A percentile compares a stretch with the other conserved stretches of the same genome.
Conservation (phyloP, 2,113 vertebrate genomes). For the Lycaon pictus region DNA sequence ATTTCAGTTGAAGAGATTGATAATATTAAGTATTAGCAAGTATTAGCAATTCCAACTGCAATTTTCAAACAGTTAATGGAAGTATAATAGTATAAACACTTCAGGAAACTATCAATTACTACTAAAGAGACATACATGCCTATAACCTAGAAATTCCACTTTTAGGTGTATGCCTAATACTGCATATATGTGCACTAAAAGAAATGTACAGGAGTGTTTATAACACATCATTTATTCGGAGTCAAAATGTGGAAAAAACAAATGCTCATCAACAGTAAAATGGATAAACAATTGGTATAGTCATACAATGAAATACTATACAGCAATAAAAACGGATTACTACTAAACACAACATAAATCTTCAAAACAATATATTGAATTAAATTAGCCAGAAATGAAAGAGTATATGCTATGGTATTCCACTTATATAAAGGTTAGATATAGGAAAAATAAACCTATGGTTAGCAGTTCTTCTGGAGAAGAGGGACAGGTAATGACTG, state of each 20-base stretch:
- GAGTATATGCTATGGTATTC: neutral
- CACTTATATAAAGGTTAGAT: neutral
- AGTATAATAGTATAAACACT: neutral
- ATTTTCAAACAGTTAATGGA: neutral
- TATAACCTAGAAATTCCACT: neutral
- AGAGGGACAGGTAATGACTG: neutral
- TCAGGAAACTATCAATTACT: neutral
- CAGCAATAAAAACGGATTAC: neutral
- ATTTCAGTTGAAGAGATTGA: neutral
- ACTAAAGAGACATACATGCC: neutral
- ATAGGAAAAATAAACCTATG: neutral
- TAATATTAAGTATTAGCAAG: neutral
- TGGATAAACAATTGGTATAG: neutral
- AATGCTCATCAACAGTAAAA: neutral
- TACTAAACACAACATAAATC: neutral
- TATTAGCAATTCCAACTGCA: neutral
- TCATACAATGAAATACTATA: neutral
- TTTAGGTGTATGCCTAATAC: neutral
- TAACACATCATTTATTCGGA: neutral
- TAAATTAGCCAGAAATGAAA: neutral
- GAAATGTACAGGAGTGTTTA: neutral
- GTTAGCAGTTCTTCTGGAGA: neutral
- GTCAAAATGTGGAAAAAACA: neutral
- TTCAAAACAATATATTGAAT: neutral
- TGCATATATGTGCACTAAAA: neutral